Conservation (phyloP, 2,797 vertebrate genomes). For the Muraenolepis orangiensis region DNA sequence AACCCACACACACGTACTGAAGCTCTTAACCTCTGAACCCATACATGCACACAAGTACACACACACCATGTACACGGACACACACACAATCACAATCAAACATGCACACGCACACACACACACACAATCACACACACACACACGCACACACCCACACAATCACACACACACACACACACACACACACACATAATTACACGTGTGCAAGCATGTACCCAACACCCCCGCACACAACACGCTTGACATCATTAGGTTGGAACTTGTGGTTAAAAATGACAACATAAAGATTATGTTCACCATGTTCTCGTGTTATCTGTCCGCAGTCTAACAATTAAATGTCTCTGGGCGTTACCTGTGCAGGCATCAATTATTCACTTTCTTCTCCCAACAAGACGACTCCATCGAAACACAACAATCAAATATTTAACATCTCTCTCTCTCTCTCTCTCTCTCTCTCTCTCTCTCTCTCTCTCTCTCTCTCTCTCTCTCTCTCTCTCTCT, state of each 20-base stretch:
- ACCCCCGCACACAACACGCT: not conserved
- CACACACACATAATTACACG: constrained; percentile 8
- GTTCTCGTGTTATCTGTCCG: constrained; percentile 28
- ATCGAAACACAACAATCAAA: constrained; percentile 5
- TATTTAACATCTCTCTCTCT: not conserved
- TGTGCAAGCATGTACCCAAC: not conserved
- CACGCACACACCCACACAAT: constrained; percentile 24
- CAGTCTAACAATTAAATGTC: constrained; percentile 8
- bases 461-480: too few relatives aligned
- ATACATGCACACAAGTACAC: not conserved
- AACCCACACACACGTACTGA: constrained; percentile 50
- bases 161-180: constrained; percentile 5
- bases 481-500: too few relatives aligned
- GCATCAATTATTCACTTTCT: not conserved
- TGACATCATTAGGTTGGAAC: constrained; percentile 5
- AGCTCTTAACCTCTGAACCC: constrained; percentile 27
- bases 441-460: too few relatives aligned
- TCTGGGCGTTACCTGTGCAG: constrained; percentile 21
- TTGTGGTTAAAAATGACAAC: not conserved
- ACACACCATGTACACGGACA: not conserved
- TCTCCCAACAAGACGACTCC: not conserved
- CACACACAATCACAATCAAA: not conserved
- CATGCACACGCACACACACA: not conserved
- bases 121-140: not conserved
- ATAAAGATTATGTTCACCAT: constrained; percentile 41